Evolutionary conservation across 2,888 invertebrate genomes (phyloP), one percentile per base, ranked within the genome.

Genomic region (Alsophila aescularia): DNA sequence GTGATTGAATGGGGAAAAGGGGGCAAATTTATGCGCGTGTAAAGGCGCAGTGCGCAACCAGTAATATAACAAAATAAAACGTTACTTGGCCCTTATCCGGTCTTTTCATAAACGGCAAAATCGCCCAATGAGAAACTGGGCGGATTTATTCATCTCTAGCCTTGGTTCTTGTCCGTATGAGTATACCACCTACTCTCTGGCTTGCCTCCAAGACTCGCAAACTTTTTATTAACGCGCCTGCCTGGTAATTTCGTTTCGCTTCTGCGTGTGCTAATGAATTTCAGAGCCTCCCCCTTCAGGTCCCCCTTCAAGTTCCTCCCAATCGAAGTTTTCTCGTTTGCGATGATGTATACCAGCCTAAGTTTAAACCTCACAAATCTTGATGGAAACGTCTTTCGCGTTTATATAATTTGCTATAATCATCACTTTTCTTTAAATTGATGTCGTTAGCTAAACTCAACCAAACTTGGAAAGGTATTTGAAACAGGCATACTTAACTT

Each of bases 311-410:
- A 83, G 81, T 78, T 77, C 72, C 70, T 61, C 72, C 78, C 81
- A 85, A 87, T 87, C 85, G 85, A 89, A 89, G 82, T 90, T 90
- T 88, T 85, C 88, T 85, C 87, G 82, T 56, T 89, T 85, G 69
- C 76, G 67, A 76, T 85, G 84, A 87, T 79, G 81, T 80, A 85
- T 85, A 78, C 77, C 70, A 65, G 55, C 70, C 56, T 56, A 68
- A 72, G 67, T 75, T 73, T 58, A 60, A 55, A 51, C 34, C 41
- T 56, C 36, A 56, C 50, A 61, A 59, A 59, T 47, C 53, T 52
- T 52, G 54, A 61, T 66, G 49, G 63, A 62, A 66, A 62, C 41
- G 67, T 67, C 64, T 69, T 62, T 60, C 43, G 45, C 35, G 37
- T 51, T 63, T 32, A 40, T 45, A 24, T 45, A 41, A 47, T 42